A percentile compares a stretch with the other conserved stretches of the same genome.
Conservation (phyloP, 2,888 invertebrate genomes). For the Trypoxylon attenuatum region DNA sequence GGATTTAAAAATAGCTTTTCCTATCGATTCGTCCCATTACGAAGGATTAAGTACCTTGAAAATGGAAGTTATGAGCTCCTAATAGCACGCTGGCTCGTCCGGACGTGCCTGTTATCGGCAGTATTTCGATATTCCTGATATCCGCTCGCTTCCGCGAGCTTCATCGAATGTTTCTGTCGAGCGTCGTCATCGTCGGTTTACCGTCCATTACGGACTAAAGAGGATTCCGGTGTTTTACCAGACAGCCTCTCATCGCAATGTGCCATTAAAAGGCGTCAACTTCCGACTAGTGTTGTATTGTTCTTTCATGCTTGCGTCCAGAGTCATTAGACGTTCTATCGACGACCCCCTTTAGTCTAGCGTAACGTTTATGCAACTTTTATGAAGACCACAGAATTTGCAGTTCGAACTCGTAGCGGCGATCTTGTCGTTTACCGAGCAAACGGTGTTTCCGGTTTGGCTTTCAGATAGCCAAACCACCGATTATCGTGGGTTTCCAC, state of each 20-base stretch:
- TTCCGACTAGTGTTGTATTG: constrained; percentile 15
- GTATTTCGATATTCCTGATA: constrained; percentile 11
- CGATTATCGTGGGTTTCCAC: no score
- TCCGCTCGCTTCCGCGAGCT: constrained; percentile 9
- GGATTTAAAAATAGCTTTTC: no score
- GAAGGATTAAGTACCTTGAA: background rate
- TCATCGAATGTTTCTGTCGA: constrained; percentile 23
- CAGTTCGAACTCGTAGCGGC: no score
- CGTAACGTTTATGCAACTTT: no score
- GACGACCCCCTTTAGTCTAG: no score
- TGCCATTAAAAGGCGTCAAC: background rate
- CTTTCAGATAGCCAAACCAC: no score
- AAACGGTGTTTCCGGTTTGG: no score
- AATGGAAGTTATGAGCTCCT: background rate
- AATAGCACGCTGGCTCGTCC: no score
- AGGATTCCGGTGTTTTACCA: constrained; percentile 14
- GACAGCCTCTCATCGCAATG: constrained; percentile 15
- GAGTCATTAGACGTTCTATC: no score
- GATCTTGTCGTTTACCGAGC: no score
- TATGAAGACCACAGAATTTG: no score
- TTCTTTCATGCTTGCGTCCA: constrained; percentile 2
- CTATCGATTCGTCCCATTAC: no score
- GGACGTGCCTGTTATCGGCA: constrained; percentile 1
- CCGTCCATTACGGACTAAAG: constrained; percentile 8
- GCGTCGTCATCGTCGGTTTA: constrained; percentile 1